A percentile compares a stretch with the other conserved stretches of the same genome.
Evolutionary conservation across 2,797 vertebrate genomes (phyloP).

Genomic region (Serranus cabrilla): DNA sequence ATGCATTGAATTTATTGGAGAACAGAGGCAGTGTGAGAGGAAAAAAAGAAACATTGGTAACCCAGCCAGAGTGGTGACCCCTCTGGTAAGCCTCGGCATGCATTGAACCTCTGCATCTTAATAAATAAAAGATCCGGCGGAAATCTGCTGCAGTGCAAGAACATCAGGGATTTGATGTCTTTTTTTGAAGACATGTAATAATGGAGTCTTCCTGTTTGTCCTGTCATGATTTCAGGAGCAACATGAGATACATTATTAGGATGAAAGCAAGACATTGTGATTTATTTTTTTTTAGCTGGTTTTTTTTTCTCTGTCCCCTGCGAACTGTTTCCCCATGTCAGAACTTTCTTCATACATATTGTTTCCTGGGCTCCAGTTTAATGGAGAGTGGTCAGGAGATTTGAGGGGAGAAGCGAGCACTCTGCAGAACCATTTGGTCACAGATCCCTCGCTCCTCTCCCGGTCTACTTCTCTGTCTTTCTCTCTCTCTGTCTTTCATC

Average conservation of each 20-base stretch:
- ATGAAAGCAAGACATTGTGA: conserved; percentile 54
- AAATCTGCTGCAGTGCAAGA: conserved; percentile 58
- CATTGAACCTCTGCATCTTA: conserved; percentile 55
- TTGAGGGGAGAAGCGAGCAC: conserved; percentile 54
- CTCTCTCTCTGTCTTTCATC: conserved; percentile 71
- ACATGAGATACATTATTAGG: conserved; percentile 54
- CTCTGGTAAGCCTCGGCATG: conserved; percentile 57
- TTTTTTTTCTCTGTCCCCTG: conserved; percentile 4
- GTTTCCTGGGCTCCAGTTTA: conserved; percentile 50
- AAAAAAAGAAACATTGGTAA: conserved; percentile 26
- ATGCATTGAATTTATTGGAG: conserved; percentile 84
- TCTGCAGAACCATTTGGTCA: conserved; percentile 67
- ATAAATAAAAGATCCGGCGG: conserved; percentile 72
- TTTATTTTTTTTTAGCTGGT: not conserved
- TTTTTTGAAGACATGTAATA: conserved; percentile 67
- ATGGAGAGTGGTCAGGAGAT: conserved; percentile 67
- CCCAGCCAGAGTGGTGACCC: conserved; percentile 53
- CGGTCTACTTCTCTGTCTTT: conserved; percentile 47
- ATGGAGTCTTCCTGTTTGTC: conserved; percentile 44
- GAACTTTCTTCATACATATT: conserved; percentile 69
- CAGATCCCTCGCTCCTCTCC: conserved; percentile 51
- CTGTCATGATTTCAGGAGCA: conserved; percentile 36
- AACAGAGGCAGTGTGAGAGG: conserved; percentile 48
- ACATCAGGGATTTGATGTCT: conserved; percentile 59
- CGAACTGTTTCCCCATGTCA: conserved; percentile 5